Evolutionary conservation across 2,797 vertebrate genomes (phyloP).

Genomic region (Poecile montanus): DNA sequence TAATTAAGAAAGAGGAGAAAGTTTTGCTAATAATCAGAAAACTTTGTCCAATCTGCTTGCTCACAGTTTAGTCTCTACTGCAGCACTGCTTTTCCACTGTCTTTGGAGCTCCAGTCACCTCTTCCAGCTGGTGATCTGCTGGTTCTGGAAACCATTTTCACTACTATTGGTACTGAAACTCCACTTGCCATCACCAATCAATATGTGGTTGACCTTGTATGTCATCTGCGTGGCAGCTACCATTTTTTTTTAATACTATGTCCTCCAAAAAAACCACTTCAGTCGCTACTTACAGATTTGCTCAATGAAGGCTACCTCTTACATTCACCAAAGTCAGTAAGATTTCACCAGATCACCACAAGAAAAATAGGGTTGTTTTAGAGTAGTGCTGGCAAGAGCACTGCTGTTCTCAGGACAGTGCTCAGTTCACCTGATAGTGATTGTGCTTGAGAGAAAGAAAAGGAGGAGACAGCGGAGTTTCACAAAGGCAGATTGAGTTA

Average conservation of each 20-base stretch:
- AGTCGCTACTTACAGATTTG: neutral
- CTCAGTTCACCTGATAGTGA: neutral
- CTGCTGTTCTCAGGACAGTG: neutral
- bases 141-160: neutral
- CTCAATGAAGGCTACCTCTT: neutral
- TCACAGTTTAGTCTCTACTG: neutral
- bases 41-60: neutral
- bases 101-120: neutral
- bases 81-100: neutral
- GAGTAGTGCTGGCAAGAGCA: neutral
- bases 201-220: neutral
- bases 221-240: neutral
- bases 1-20: neutral
- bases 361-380: neutral
- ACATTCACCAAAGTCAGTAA: neutral
- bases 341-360: neutral
- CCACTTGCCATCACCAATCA: neutral
- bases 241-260: neutral
- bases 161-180: neutral
- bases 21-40: neutral
- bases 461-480: neutral
- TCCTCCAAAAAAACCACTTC: neutral
- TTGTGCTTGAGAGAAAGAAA: neutral
- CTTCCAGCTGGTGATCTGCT: neutral
- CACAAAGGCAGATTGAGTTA: neutral